phyloP scores from a whole-genome alignment of 1,140 invertebrate species.

The Zaprionus ornatus region DNA sequence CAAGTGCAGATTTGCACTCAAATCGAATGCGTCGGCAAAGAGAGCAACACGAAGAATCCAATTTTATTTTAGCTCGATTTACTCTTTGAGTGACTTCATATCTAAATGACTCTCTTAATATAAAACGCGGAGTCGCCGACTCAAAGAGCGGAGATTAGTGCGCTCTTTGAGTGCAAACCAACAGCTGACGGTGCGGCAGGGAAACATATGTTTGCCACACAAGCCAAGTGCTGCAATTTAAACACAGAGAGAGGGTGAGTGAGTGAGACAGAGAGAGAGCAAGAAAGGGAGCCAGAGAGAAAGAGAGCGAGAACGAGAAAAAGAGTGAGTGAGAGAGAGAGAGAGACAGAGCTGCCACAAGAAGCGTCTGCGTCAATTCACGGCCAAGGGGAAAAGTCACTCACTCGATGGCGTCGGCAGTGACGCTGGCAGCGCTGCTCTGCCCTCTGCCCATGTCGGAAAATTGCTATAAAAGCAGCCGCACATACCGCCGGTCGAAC shows the following conservation, averaged over 20 bases:
- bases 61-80: neutral
- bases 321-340: neutral
- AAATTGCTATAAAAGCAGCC: conserved; percentile 74
- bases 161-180: conserved; percentile 29
- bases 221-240: conserved; percentile 6
- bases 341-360: conserved; percentile 1
- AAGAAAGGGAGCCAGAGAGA: neutral
- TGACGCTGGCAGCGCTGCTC: conserved; percentile 48
- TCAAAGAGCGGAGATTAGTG: neutral
- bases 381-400: conserved; percentile 75
- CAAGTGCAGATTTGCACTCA: neutral
- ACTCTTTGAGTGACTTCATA: neutral
- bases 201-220: conserved; percentile 47
- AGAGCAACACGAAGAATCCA: neutral
- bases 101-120: neutral
- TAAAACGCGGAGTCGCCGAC: neutral
- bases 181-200: conserved; percentile 37
- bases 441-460: conserved; percentile 42
- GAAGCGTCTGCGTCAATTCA: conserved; percentile 46
- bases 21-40: neutral
- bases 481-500: conserved; percentile 68
- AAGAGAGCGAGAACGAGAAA: neutral
- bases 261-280: neutral
- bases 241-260: neutral
- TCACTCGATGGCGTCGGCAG: conserved; percentile 42